A percentile compares a stretch with the other conserved stretches of the same genome.
These are phyloP conservation scores for honey bee (Apis mellifera) DNA, from an alignment of 1,140 invertebrate species.

Conservation along the genomic window DNA sequence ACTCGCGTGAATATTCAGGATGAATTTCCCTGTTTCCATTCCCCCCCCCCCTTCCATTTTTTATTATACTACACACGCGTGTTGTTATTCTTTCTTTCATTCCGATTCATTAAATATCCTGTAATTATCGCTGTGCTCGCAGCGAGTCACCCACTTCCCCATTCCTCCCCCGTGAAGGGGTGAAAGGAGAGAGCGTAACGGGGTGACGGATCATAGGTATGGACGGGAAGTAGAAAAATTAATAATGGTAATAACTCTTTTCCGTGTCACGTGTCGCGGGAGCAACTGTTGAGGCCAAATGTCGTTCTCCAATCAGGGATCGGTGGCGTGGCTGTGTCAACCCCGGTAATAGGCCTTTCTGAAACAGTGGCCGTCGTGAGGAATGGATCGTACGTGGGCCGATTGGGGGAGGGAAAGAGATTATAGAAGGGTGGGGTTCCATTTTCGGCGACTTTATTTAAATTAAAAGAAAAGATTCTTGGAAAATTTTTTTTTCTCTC, in stretches of 20 bases:
- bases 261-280: conserved; percentile 20
- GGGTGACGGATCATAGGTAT: neutral
- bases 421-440: no score
- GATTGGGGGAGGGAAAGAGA: neutral
- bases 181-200: neutral
- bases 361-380: conserved; percentile 57
- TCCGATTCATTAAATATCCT: neutral
- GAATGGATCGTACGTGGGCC: conserved; percentile 59
- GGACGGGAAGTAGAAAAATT: neutral
- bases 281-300: conserved; percentile 39
- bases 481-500: no score
- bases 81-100: neutral
- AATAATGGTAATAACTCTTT: conserved; percentile 37
- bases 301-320: conserved; percentile 43
- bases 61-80: neutral
- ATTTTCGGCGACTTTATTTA: no score
- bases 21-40: neutral
- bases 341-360: conserved; percentile 54
- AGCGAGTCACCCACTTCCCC: no score
- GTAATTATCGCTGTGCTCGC: neutral
- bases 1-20: no score
- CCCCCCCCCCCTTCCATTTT: neutral
- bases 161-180: no score
- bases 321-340: conserved; percentile 20
- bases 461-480: no score